Base-by-base conservation (phyloP, 1,140 invertebrate species). In the Zophobas atratus region DNA sequence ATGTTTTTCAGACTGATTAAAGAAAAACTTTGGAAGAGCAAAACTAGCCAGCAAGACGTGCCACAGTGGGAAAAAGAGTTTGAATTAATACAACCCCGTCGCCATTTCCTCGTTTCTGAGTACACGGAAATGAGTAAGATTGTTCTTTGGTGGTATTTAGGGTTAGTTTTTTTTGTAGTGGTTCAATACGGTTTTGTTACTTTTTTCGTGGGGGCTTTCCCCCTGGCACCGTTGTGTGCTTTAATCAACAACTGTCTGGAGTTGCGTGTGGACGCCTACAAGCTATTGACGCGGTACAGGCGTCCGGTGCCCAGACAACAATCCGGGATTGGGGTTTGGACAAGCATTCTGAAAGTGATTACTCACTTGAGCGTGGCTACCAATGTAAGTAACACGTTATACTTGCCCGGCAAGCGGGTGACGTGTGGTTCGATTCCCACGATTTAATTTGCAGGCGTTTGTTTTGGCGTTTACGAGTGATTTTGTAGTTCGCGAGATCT, bases 401-500 rank as follows among this genome's bases (percentile, higher is more conserved):
- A 20, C 20, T 20, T 20, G 20, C 20, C 20, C 20, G 20, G 20
- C 20, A 20, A 20, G 20, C 20, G 20, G 20, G 20, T 20, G 20
- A 20, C 20, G 20, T 20, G 20, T 20, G 20, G 20, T 20, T 20
- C 20, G 20, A 20, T 51, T 51, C 2, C 8, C 1, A 1, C 32
- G 8, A 1, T 70, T 39, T 32, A n/a, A 39, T 63, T 88, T 87
- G 84, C 85, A 98, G 96, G 97, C 94, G 53, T 96, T 98, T 83
- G 97, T 99, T 71, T 99, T 99, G 84, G 97, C 98, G 55, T 99
- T 99, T 88, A 98, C 98, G 0, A 98, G 97, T 0, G 49, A 73
- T 49, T 53, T 73, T 49, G 71, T 73, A 3, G 36, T 41, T n/a
- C 6, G 71, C n/a, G 6, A 56, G 6, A 73, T 73, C 36, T 73